A percentile compares a stretch with the other conserved stretches of the same genome.
These are phyloP conservation scores for Glareola pratincola DNA, from an alignment of 2,113 vertebrate genomes.

Conservation along the genomic window DNA sequence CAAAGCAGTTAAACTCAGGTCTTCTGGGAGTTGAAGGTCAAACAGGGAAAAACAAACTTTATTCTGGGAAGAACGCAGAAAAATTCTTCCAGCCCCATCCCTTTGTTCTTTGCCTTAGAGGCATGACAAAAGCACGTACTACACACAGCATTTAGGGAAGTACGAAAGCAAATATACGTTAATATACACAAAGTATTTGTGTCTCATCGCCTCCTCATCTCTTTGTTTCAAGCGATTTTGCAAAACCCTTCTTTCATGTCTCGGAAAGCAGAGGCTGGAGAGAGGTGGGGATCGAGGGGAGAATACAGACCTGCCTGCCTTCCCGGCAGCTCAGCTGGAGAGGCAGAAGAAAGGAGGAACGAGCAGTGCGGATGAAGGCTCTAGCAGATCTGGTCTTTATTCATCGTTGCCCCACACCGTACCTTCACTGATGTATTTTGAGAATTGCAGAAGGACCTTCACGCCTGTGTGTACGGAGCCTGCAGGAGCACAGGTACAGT, in stretches of 20 bases:
- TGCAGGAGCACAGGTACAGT: rapidly evolving
- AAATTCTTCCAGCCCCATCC: background rate
- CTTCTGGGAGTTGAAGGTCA: constrained; percentile 66
- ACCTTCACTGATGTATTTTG: background rate
- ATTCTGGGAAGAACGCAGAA: constrained; percentile 34
- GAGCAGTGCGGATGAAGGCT: background rate
- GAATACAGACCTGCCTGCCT: background rate
- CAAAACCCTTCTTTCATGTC: background rate
- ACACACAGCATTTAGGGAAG: background rate
- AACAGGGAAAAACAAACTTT: constrained; percentile 33
- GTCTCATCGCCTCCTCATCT: background rate
- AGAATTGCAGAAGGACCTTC: background rate
- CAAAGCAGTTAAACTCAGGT: constrained; percentile 51
- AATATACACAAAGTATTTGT: background rate
- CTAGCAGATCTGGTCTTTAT: background rate
- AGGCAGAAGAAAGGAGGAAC: background rate
- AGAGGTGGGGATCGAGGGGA: background rate
- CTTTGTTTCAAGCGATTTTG: background rate
- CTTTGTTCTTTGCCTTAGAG: background rate
- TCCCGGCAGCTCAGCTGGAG: background rate
- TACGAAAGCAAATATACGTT: background rate
- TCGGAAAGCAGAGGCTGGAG: background rate
- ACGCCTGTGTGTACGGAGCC: no score
- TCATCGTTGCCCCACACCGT: rapidly evolving
- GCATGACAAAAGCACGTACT: background rate